These are phyloP conservation scores for Dicerorhinus sumatrensis DNA, from an alignment of 2,113 vertebrate species.

Conservation along the genomic window DNA sequence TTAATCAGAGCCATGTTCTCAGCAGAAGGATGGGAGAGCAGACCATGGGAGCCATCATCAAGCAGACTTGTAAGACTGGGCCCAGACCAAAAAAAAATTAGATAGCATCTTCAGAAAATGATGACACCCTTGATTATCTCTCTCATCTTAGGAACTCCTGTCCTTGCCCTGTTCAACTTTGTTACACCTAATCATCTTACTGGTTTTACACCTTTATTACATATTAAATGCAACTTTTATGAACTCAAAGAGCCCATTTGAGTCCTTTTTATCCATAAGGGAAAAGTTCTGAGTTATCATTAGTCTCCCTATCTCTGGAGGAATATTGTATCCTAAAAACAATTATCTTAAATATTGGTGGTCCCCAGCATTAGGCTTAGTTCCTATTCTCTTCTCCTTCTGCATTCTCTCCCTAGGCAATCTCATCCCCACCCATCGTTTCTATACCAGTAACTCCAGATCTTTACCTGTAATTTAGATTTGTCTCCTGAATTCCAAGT, in stretches of 20 bases:
- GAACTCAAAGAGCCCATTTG: not conserved
- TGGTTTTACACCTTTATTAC: not conserved
- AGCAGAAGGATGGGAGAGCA: not conserved
- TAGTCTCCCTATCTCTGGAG: not conserved
- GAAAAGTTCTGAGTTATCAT: not conserved
- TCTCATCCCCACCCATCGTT: not conserved
- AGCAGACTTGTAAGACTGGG: not conserved
- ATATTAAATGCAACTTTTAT: not conserved
- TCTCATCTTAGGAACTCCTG: constrained; percentile 23
- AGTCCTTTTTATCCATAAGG: not conserved
- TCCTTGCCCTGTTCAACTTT: constrained; percentile 8
- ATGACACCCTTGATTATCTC: constrained; percentile 47
- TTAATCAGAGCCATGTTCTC: constrained; percentile 33
- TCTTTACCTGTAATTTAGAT: not conserved
- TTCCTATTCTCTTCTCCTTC: not conserved
- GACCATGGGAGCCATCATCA: not conserved
- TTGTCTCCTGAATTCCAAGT: not conserved
- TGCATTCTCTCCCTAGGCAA: not conserved
- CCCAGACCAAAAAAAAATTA: not conserved
- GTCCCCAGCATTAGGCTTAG: not conserved
- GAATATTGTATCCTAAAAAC: not conserved
- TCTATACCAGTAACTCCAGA: not conserved
- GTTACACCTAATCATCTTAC: not conserved
- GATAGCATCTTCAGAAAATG: not conserved
- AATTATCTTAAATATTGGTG: not conserved